A percentile compares a stretch with the other conserved stretches of the same genome.
Evolutionary conservation across 1,140 invertebrate species (phyloP).

Genomic region (Drosophila bocqueti): DNA sequence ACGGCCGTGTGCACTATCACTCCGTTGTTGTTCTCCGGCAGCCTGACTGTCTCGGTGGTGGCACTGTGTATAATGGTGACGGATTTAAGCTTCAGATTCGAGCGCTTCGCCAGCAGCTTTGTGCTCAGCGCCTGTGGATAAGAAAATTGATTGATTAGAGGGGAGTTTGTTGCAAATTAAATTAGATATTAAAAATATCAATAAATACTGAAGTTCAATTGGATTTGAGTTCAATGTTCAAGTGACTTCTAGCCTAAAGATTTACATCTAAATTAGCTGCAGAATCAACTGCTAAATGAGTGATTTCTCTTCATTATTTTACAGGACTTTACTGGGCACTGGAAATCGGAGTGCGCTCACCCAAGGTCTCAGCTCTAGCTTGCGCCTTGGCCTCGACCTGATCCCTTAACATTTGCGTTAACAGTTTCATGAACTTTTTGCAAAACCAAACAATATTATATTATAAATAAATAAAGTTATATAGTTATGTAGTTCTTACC

Average conservation of each 20-base stretch:
- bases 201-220: not conserved
- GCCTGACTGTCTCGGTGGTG: constrained; percentile 92
- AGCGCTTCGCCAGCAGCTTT: constrained; percentile 90
- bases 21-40: constrained; percentile 90
- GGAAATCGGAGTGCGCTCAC: constrained; percentile 44
- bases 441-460: constrained; percentile 28
- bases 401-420: constrained; percentile 79
- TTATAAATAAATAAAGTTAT: not conserved
- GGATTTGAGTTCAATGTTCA: not conserved
- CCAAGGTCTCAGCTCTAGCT: constrained; percentile 50
- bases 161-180: constrained; percentile 3
- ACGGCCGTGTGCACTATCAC: constrained; percentile 91
- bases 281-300: constrained; percentile 24
- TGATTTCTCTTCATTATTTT: constrained; percentile 17
- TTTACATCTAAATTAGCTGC: constrained; percentile 34
- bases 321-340: constrained; percentile 33
- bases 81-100: constrained; percentile 91
- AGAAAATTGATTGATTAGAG: constrained; percentile 22
- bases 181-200: not conserved
- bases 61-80: constrained; percentile 94
- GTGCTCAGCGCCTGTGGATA: constrained; percentile 90
- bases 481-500: constrained; percentile 87
- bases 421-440: constrained; percentile 71
- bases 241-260: constrained; percentile 22
- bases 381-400: constrained; percentile 68